Base-by-base conservation (phyloP, 2,113 vertebrate species). In the Oplegnathus fasciatus region DNA sequence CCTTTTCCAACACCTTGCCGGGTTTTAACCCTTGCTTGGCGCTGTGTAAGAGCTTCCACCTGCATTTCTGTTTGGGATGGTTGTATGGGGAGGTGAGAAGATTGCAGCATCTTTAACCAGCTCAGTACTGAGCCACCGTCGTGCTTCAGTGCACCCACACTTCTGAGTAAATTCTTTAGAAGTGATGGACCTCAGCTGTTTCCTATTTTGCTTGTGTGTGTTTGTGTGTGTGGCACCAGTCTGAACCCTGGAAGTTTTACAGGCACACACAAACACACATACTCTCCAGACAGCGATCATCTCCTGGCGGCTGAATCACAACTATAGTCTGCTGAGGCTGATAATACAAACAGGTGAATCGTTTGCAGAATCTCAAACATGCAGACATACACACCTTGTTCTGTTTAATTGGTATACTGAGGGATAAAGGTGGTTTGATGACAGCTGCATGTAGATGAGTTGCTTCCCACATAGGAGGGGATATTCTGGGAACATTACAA, bases 401-500 rank as follows among this genome's bases (percentile, higher is more conserved):
- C 48, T 50, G 40, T 64, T 70, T 90, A 92, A 94, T 89, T 93
- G 84, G 77, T 34, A 86, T 68, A 75, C 80, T 15, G 22, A 87
- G 79, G 72, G 40, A 89, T 86, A 81, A 89, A 86, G 74, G 81
- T 73, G 69, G 64, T 79, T 74, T 64, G 50, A 73, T 83, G 80
- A 71, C 58, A 80, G 54, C 69, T 70, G 80, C 71, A 72, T 78
- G 28, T 44, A 80, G 50, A 91, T 67, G 55, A 61, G 80, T 70
- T 84, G 83, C 73, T 77, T n/a, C n/a, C n/a, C n/a, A n/a, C n/a
- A n/a, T n/a, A n/a, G n/a, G n/a, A n/a, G n/a, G n/a, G n/a, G n/a
- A n/a, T n/a, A n/a, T n/a, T n/a, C n/a, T n/a, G n/a, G n/a, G n/a
- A n/a, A n/a, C n/a, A n/a, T n/a, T n/a, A n/a, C n/a, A n/a, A n/a